phyloP scores from a whole-genome alignment of 2,888 invertebrate genomes.

The Adelognathus sp. region DNA sequence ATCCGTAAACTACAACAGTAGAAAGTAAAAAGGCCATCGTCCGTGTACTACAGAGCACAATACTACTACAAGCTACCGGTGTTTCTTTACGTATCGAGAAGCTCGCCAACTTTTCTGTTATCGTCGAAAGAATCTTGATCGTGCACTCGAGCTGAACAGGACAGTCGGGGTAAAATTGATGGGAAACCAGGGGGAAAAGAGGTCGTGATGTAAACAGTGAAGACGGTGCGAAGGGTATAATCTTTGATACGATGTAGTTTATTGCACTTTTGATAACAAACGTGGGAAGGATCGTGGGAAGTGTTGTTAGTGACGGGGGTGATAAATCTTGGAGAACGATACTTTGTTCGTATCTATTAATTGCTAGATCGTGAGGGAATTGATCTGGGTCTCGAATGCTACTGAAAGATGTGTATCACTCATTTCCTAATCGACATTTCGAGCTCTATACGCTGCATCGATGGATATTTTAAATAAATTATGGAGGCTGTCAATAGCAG shows the following conservation, averaged over 20 bases:
- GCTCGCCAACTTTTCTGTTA: constrained; percentile 47
- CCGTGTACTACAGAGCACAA: background rate
- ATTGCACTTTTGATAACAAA: background rate
- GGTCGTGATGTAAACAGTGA: constrained; percentile 20
- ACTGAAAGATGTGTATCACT: too few relatives aligned
- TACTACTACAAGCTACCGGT: background rate
- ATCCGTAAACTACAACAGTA: constrained; percentile 36
- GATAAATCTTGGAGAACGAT: too few relatives aligned
- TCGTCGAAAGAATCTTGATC: constrained; percentile 39
- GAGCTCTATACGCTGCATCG: too few relatives aligned
- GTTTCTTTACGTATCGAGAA: constrained; percentile 39
- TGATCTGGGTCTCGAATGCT: too few relatives aligned
- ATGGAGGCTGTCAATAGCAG: too few relatives aligned
- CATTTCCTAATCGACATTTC: too few relatives aligned
- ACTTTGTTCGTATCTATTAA: too few relatives aligned
- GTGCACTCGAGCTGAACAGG: constrained; percentile 31
- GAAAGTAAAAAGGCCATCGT: background rate
- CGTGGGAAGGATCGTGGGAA: too few relatives aligned
- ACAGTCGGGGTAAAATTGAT: constrained; percentile 39
- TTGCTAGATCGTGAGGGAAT: too few relatives aligned
- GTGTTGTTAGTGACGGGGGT: too few relatives aligned
- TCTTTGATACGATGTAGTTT: background rate
- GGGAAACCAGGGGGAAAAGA: constrained; percentile 21
- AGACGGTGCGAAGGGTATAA: background rate
- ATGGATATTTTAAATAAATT: too few relatives aligned